Conservation (phyloP, 2,797 vertebrate genomes). For the Poecile montanus region DNA sequence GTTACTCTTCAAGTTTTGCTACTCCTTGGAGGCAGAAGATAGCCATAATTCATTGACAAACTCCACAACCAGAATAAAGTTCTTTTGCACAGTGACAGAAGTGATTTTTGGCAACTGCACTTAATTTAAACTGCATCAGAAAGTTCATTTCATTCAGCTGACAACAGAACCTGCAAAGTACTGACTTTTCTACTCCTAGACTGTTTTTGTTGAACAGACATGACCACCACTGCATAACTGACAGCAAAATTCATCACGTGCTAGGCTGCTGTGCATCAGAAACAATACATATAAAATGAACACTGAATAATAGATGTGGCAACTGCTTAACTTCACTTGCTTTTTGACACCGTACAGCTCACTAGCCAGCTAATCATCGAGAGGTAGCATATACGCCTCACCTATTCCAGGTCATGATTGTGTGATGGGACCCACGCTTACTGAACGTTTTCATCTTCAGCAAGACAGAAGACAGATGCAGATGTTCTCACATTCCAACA, state of each 20-base stretch:
- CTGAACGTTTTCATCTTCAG: not conserved
- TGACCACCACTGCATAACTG: not conserved
- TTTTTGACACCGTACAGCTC: constrained; percentile 15
- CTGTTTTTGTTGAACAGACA: not conserved
- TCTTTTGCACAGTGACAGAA: constrained; percentile 24
- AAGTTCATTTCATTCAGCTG: constrained; percentile 4
- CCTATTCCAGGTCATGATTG: constrained; percentile 19
- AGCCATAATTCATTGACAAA: constrained; percentile 50
- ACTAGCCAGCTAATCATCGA: not conserved
- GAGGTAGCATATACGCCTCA: constrained; percentile 62
- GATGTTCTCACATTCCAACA: not conserved
- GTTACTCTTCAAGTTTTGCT: constrained; percentile 14
- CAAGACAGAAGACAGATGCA: constrained; percentile 13
- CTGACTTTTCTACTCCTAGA: not conserved
- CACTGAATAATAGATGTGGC: constrained; percentile 8
- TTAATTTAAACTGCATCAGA: constrained; percentile 12
- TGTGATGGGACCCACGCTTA: not conserved
- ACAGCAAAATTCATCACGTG: constrained; percentile 23
- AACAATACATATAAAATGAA: constrained; percentile 25
- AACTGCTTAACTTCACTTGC: constrained; percentile 14
- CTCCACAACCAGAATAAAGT: constrained; percentile 14
- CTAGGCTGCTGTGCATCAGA: constrained; percentile 26
- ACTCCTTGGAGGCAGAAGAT: constrained; percentile 22
- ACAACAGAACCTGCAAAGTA: not conserved
- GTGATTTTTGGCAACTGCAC: constrained; percentile 60